Conservation (phyloP, 2,888 invertebrate species). For the Fragum whitleyi region DNA sequence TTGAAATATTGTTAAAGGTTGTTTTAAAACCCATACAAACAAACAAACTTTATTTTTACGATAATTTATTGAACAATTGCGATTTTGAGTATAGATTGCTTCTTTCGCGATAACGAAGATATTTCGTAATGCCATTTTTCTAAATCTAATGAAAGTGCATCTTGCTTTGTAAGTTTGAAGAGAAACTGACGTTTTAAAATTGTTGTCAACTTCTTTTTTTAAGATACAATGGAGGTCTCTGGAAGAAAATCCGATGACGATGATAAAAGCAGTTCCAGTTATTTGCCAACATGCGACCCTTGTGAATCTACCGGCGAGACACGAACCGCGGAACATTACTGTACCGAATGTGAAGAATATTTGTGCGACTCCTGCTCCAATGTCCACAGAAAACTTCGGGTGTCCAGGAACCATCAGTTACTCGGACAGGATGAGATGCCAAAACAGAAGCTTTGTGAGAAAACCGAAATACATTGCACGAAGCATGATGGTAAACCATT, state of each 20-base stretch:
- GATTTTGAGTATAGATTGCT: too few species aligned
- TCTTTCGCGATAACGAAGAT: too few species aligned
- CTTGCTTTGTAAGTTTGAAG: not conserved
- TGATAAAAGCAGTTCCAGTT: not conserved
- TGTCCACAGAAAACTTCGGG: not conserved
- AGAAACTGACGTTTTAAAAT: not conserved
- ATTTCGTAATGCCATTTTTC: too few species aligned
- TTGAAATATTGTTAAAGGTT: too few species aligned
- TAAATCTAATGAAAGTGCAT: too few species aligned
- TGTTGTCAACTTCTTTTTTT: too few species aligned
- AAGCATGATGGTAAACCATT: not conserved
- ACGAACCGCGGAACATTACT: not conserved
- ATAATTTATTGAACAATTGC: too few species aligned
- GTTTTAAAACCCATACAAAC: too few species aligned
- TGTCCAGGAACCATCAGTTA: not conserved
- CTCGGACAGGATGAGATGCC: not conserved
- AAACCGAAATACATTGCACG: not conserved
- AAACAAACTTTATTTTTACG: too few species aligned
- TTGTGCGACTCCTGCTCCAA: not conserved
- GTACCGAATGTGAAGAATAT: conserved; percentile 12
- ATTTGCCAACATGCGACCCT: not conserved
- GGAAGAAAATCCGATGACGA: not conserved
- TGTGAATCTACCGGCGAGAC: not conserved
- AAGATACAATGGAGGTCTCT: too few species aligned
- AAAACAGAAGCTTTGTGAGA: not conserved